Evolutionary conservation across 2,113 vertebrate species (phyloP).

Genomic region (Poecilia latipinna): DNA sequence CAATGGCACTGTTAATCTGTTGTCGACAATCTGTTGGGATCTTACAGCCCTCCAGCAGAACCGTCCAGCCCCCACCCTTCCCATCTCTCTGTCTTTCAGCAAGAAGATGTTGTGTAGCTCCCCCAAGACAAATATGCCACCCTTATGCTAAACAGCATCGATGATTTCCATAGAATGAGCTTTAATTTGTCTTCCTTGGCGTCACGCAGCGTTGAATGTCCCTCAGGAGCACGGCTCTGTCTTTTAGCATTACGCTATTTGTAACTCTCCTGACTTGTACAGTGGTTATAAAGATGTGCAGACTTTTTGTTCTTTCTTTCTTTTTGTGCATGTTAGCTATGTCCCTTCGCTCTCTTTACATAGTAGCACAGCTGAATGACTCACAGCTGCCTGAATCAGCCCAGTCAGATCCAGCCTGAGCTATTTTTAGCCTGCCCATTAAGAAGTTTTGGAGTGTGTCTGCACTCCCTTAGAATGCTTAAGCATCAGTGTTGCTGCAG

Average conservation of each 20-base stretch:
- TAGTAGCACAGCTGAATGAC: conserved; percentile 71
- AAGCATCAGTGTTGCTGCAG: conserved; percentile 72
- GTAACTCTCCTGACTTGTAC: conserved; percentile 31
- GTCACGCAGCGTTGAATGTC: conserved; percentile 24
- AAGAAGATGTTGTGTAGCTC: neutral
- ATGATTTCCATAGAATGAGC: conserved; percentile 21
- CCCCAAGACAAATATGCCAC: conserved; percentile 5
- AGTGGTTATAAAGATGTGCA: conserved; percentile 37
- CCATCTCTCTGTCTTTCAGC: neutral
- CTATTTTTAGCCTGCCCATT: conserved; percentile 80
- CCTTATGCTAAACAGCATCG: neutral
- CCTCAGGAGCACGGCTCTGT: neutral
- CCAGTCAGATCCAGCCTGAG: conserved; percentile 69
- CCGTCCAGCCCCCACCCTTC: neutral
- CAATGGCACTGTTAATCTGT: conserved; percentile 44
- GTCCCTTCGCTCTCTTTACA: conserved; percentile 54
- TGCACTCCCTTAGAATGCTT: conserved; percentile 74
- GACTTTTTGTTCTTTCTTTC: conserved; percentile 40
- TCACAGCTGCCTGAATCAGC: conserved; percentile 78
- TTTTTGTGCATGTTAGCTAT: conserved; percentile 42
- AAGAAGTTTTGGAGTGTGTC: conserved; percentile 80
- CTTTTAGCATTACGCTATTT: neutral
- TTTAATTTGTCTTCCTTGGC: conserved; percentile 12
- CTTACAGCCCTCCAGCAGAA: conserved; percentile 14
- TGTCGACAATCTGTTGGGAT: conserved; percentile 44